Base-by-base conservation (phyloP, 2,113 vertebrate genomes). In the Catharus fuscescens region DNA sequence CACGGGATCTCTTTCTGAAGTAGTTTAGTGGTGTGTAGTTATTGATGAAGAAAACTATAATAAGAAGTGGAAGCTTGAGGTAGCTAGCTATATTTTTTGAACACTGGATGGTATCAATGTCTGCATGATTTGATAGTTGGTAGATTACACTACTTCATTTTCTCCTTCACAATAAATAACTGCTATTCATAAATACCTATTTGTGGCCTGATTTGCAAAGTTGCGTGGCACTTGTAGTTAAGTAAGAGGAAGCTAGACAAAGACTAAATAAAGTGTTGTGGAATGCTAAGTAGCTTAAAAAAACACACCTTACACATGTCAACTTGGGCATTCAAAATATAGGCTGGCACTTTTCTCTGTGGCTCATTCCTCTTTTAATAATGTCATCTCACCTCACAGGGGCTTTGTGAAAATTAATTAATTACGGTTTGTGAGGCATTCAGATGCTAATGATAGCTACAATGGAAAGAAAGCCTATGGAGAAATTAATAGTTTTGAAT, bases 401-500 rank as follows among this genome's bases (percentile, higher is more conserved):
- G 90, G 91, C 85, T 95, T 95, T 97, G 95, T 95, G 96, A 94
- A 96, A 97, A 97, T 96, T 95, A 96, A 96, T 96, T 96, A 91
- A 96, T 96, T 96, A 95, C 70, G 18, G 93, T 97, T 97, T 96
- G 89, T 77, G 89, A 95, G 84, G 93, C 80, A 95, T 95, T 97
- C 95, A 95, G 91, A 96, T 97, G 94, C 87, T 96, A 96, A 95
- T 97, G 95, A 97, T 95, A 92, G 90, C 89, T 89, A 96, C 93
- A 93, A 94, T 92, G 92, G 92, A 96, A 95, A 96, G 94, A 96
- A 96, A 96, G 95, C 94, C 94, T 95, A 95, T 87, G 91, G 94
- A 95, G 91, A 97, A 97, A 97, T 97, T 95, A 97, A 97, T 95
- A 97, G 95, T 97, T 96, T 93, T 95, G 91, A 89, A 96, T 95